These are phyloP conservation scores for Dexiosoma caninum DNA, from an alignment of 2,888 invertebrate species.

Conservation along the genomic window DNA sequence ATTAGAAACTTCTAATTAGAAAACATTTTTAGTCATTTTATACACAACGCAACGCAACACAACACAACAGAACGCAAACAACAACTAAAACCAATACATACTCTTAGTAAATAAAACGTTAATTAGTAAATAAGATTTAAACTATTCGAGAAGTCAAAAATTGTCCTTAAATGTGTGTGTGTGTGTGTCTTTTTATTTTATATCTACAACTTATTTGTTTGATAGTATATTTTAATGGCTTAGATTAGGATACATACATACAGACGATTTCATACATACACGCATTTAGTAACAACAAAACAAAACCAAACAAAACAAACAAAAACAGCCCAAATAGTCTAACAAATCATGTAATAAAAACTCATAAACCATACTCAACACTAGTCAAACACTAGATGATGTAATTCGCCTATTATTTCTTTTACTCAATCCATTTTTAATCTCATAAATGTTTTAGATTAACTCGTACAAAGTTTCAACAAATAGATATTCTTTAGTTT, in stretches of 20 bases:
- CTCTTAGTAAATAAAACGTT: slow-evolving; percentile 35
- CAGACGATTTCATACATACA: slow-evolving; percentile 37
- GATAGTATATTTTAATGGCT: slow-evolving; percentile 43
- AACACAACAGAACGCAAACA: too few species aligned
- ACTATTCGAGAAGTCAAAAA: slow-evolving; percentile 9
- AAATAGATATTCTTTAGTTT: not conserved
- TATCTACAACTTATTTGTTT: slow-evolving; percentile 25
- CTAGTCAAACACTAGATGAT: slow-evolving; percentile 5
- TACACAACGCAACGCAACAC: too few species aligned
- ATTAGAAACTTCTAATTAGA: slow-evolving; percentile 29
- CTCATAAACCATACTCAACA: slow-evolving; percentile 7
- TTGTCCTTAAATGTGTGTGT: slow-evolving; percentile 45
- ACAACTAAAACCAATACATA: slow-evolving; percentile 18
- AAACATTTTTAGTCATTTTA: slow-evolving; percentile 10
- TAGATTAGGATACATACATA: slow-evolving; percentile 46
- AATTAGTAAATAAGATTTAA: slow-evolving; percentile 48
- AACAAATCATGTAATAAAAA: not conserved
- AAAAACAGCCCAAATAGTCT: not conserved
- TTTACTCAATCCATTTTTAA: not conserved
- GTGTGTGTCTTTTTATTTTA: slow-evolving; percentile 29
- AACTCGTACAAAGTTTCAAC: not conserved
- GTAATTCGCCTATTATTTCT: not conserved
- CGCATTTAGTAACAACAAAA: not conserved
- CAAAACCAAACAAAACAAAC: slow-evolving; percentile 4
- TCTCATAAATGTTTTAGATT: slow-evolving; percentile 42